Base-by-base conservation (phyloP, 1,140 invertebrate species). In the Drosophila cardini region DNA sequence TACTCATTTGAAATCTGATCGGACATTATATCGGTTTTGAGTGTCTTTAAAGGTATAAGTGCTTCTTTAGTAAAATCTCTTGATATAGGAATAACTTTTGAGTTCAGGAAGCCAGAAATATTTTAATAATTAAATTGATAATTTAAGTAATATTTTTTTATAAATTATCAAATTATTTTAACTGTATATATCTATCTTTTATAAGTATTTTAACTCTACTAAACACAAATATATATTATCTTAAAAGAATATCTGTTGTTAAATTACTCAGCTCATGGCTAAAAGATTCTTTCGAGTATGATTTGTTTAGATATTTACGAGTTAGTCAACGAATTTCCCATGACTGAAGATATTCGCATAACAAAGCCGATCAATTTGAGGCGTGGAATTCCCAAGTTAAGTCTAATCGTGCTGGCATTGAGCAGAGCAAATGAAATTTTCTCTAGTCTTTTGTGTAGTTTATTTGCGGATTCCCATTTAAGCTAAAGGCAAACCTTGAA, bases 361-460 rank as follows among this genome's bases (percentile, higher is more conserved):
- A 26, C 52, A 55, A 55, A 30, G 18, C 48, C 46, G 52, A 65
- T 65, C 69, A 21, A 72, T 42, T 64, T 36, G 61, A 71, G 61
- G 52, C 52, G 61, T 71, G 34, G 38, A 64, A 57, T 57, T 65
- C 36, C 43, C 55, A 32, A 52, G 48, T 52, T 52, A 30, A 13
- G 48, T 34, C 26, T 15, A 32, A 52, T 68, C 64, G 64, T 72
- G 52, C 61, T 64, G 52, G 43, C 62, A 57, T 65, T 64, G 69
- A 64, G 68, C 43, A 52, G n/a, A 42, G 50, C 61, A 13, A 65
- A 72, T 65, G 61, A 46, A 57, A 72, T 72, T 65, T 65, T 65
- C 50, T 40, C 16, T 45, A 62, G 57, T 13, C 13, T 52, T 40
- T 63, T 63, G 46, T 52, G 2, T 2, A 40, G 48, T 58, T 61